Conservation (phyloP, 2,113 vertebrate genomes). For the Thunnus thynnus region DNA sequence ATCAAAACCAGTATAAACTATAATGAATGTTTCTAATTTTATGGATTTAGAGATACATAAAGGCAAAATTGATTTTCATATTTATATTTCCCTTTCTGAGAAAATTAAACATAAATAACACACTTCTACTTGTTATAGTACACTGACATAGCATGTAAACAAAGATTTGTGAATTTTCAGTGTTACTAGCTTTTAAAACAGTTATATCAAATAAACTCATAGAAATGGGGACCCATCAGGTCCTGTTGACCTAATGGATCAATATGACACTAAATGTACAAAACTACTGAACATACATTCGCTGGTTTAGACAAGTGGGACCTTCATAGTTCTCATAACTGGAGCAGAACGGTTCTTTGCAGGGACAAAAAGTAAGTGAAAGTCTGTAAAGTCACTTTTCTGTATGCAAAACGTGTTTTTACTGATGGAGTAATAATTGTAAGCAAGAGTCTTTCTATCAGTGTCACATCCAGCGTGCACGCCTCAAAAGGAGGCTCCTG, state of each 20-base stretch:
- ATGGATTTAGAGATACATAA: no score
- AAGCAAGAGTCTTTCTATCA: slow-evolving; percentile 48
- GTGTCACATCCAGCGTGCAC: slow-evolving; percentile 61
- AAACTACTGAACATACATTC: not conserved
- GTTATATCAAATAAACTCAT: slow-evolving; percentile 1
- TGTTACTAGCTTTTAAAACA: not conserved
- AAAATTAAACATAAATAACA: not conserved
- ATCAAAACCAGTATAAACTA: no score
- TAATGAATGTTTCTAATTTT: no score
- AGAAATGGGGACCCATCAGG: not conserved
- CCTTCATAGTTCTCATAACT: not conserved
- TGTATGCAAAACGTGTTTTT: slow-evolving; percentile 14
- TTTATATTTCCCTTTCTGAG: no score
- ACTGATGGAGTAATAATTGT: slow-evolving; percentile 23
- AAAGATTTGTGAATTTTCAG: not conserved
- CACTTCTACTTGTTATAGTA: not conserved
- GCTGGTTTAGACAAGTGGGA: not conserved
- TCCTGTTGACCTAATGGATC: not conserved
- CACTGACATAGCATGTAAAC: not conserved
- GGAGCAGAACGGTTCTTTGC: not conserved
- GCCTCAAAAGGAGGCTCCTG: slow-evolving; percentile 67
- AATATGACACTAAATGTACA: not conserved
- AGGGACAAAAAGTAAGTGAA: not conserved
- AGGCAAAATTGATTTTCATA: no score
- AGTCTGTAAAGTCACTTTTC: slow-evolving; percentile 23